Evolutionary conservation across 2,888 invertebrate species (phyloP).

Genomic region (Anarsia innoxiella): DNA sequence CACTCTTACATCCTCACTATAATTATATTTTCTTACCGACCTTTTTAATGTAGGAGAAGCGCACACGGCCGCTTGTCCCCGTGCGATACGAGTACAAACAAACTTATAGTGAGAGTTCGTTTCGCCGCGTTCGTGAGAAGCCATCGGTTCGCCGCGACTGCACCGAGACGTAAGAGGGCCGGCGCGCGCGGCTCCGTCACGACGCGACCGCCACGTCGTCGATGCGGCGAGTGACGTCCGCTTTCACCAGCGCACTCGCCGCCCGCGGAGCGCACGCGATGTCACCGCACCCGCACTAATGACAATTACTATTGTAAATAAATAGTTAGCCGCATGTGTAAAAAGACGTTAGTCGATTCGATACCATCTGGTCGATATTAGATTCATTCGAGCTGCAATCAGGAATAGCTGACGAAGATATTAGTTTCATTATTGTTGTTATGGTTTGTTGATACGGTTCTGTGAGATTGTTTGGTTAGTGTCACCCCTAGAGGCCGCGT

Average conservation of each 20-base stretch:
- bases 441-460: slow-evolving; percentile 52
- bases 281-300: slow-evolving; percentile 25
- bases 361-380: slow-evolving; percentile 72
- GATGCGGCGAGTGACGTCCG: neutral
- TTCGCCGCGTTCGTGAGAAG: slow-evolving; percentile 71
- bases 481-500: slow-evolving; percentile 48
- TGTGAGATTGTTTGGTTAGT: slow-evolving; percentile 59
- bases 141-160: slow-evolving; percentile 72
- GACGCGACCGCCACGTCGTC: neutral
- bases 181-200: neutral
- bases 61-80: slow-evolving; percentile 70
- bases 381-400: slow-evolving; percentile 68
- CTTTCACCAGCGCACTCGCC: neutral
- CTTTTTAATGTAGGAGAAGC: slow-evolving; percentile 70
- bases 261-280: slow-evolving; percentile 6
- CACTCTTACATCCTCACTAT: slow-evolving; percentile 72
- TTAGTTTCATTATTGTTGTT: slow-evolving; percentile 69
- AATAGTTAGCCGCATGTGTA: slow-evolving; percentile 72
- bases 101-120: slow-evolving; percentile 64
- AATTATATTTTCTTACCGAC: slow-evolving; percentile 73
- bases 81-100: slow-evolving; percentile 67
- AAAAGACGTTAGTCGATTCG: slow-evolving; percentile 51
- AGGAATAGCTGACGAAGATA: slow-evolving; percentile 58
- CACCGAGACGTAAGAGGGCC: slow-evolving; percentile 50
- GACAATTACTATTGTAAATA: slow-evolving; percentile 67